phyloP scores from a whole-genome alignment of 2,113 vertebrate genomes.

The Halichoerus grypus region DNA sequence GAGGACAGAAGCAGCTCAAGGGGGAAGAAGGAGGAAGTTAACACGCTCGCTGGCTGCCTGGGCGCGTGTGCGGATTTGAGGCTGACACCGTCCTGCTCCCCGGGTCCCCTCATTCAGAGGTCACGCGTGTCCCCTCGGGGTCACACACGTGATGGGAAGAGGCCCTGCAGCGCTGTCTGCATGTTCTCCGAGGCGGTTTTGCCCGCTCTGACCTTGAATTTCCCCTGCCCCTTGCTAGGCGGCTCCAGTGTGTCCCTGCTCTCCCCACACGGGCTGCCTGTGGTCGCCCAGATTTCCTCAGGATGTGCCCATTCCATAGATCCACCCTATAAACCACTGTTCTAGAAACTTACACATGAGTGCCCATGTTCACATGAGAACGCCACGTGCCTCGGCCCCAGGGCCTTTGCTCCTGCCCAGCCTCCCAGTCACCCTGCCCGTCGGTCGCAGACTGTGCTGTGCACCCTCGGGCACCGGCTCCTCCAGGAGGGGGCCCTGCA shows the following conservation, averaged over 20 bases:
- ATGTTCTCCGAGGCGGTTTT: fast-evolving
- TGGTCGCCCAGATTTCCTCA: not conserved
- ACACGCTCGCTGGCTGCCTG: fast-evolving
- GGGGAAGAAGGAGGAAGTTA: not conserved
- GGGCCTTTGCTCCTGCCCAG: fast-evolving
- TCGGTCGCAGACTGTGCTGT: fast-evolving
- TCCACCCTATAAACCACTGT: no score
- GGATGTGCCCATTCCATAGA: not conserved
- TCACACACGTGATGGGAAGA: not conserved
- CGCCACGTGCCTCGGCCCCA: fast-evolving
- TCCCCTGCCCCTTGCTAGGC: not conserved
- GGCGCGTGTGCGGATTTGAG: fast-evolving
- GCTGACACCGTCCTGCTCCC: not conserved
- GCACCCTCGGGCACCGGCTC: not conserved
- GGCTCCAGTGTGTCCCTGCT: not conserved
- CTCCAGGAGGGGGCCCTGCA: not conserved
- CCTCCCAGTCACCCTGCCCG: fast-evolving
- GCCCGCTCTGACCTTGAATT: not conserved
- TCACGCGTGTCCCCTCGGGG: fast-evolving
- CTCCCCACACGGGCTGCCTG: fast-evolving
- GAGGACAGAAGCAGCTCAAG: fast-evolving
- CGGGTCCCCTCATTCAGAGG: not conserved
- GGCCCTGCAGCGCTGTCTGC: not conserved
- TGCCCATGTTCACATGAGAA: fast-evolving
- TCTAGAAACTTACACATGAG: fast-evolving